Percentiles rank a stretch among this genome's conserved stretches.
These are phyloP conservation scores for Daphoenositta chrysoptera DNA, from an alignment of 2,113 vertebrate genomes.

Conservation along the genomic window DNA sequence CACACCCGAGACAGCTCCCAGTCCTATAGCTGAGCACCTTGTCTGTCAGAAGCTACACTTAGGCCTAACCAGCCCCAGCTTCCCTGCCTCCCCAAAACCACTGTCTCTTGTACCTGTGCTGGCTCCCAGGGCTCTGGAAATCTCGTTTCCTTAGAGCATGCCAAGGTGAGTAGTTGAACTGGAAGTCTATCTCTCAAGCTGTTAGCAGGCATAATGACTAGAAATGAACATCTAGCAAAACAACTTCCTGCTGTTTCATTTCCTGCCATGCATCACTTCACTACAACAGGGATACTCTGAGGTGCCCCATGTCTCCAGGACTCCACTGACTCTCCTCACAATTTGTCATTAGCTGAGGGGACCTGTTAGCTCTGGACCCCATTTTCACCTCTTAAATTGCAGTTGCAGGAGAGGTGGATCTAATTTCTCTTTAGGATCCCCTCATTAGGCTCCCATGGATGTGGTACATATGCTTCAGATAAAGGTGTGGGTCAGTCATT, in stretches of 20 bases:
- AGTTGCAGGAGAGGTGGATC: background rate
- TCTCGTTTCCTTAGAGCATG: background rate
- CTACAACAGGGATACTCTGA: background rate
- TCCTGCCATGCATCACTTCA: background rate
- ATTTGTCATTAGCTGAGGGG: fast-evolving
- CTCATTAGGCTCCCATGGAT: background rate
- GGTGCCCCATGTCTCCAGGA: fast-evolving
- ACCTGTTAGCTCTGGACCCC: background rate
- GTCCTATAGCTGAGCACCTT: background rate
- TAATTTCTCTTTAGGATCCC: background rate
- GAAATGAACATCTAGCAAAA: background rate
- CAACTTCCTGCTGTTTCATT: background rate
- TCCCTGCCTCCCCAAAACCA: background rate
- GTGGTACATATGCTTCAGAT: background rate
- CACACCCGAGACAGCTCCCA: background rate
- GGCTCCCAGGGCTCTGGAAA: background rate
- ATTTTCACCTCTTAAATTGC: background rate
- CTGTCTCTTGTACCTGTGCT: background rate
- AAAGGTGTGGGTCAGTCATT: background rate
- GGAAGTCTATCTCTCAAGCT: background rate
- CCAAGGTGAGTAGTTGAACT: background rate
- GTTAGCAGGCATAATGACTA: background rate
- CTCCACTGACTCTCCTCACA: background rate
- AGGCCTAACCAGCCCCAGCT: background rate
- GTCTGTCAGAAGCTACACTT: background rate